phyloP scores from a whole-genome alignment of 1,140 invertebrate genomes.

The Eueides isabella region DNA sequence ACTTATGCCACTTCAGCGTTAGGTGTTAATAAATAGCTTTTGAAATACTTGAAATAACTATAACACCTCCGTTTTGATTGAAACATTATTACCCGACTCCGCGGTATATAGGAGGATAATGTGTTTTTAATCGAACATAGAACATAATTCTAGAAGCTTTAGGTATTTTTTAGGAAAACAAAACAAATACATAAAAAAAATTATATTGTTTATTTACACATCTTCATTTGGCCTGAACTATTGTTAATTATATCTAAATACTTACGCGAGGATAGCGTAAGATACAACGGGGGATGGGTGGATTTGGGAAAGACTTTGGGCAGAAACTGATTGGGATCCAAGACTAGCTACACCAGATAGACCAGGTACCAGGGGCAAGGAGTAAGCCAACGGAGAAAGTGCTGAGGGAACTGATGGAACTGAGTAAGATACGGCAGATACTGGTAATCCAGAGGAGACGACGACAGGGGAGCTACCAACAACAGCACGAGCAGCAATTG shows the following conservation, averaged over 20 bases:
- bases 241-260: conserved; percentile 6
- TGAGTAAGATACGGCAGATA: not conserved
- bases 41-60: no score
- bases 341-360: conserved; percentile 27
- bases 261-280: conserved; percentile 41
- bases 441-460: conserved; percentile 18
- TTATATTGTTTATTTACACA: conserved; percentile 16
- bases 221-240: conserved; percentile 20
- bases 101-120: no score
- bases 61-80: no score
- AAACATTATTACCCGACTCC: no score
- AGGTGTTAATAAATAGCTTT: no score
- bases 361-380: conserved; percentile 32
- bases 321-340: conserved; percentile 48
- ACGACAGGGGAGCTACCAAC: conserved; percentile 34
- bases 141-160: no score
- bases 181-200: conserved; percentile 2
- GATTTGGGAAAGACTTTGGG: conserved; percentile 54
- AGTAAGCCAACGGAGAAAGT: conserved; percentile 29
- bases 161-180: not conserved
- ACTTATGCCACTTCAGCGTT: no score
- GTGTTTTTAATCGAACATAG: no score
- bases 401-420: conserved; percentile 32
- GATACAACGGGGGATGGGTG: conserved; percentile 49
- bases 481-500: conserved; percentile 35